A percentile compares a stretch with the other conserved stretches of the same genome.
Conservation (phyloP, 2,113 vertebrate genomes). For the Martes martes region DNA sequence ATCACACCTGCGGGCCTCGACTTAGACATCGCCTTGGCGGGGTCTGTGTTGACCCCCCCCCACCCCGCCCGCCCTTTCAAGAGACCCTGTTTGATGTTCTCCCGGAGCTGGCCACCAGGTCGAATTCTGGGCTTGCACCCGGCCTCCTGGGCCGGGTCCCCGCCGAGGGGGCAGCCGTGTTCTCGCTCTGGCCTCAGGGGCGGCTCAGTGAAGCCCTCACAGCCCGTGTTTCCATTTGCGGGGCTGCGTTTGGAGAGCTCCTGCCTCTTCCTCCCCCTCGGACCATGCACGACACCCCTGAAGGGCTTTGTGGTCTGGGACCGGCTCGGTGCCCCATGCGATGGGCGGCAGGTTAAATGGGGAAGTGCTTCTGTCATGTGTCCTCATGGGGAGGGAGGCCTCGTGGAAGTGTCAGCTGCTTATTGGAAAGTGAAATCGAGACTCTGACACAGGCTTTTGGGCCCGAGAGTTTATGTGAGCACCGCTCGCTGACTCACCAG, state of each 20-base stretch:
- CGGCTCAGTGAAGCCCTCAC: neutral
- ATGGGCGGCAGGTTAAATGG: too few species aligned
- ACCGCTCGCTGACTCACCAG: too few species aligned
- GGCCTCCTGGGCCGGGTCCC: accelerated
- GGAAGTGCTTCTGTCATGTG: neutral
- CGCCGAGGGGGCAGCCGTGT: neutral
- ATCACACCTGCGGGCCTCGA: neutral
- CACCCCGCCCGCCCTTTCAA: too few species aligned
- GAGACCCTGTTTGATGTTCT: too few species aligned
- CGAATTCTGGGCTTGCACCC: too few species aligned
- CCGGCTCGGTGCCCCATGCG: accelerated
- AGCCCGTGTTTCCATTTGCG: neutral
- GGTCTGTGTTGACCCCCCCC: neutral
- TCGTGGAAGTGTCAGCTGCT: too few species aligned
- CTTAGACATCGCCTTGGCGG: neutral
- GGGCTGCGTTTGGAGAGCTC: neutral
- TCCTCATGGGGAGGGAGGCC: too few species aligned
- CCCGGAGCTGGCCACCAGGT: neutral
- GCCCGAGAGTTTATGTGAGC: accelerated
- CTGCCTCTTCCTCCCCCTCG: neutral
- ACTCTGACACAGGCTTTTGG: too few species aligned
- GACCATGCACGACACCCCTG: accelerated
- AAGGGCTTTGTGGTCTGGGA: neutral
- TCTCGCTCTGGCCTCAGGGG: neutral
- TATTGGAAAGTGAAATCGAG: neutral